These are phyloP conservation scores for Nebria salina DNA, from an alignment of 2,888 invertebrate species.

Conservation along the genomic window DNA sequence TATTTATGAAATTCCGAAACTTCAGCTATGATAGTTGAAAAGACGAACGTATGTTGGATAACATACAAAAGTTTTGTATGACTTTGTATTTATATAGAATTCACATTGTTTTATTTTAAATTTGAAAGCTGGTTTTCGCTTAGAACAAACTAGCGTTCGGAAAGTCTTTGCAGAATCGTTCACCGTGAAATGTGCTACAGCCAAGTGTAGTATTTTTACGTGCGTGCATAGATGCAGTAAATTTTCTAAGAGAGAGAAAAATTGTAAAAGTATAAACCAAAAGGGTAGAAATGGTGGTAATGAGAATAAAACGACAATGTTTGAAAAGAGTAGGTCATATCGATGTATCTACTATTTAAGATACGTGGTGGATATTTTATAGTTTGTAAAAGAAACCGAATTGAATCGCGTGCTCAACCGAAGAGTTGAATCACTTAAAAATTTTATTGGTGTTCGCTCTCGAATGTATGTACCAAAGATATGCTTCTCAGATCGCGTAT, in stretches of 20 bases:
- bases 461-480: background rate
- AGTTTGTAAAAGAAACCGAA: background rate
- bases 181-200: slow-evolving; percentile 16
- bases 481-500: background rate
- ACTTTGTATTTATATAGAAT: slow-evolving; percentile 3
- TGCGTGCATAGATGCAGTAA: background rate
- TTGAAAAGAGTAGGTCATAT: background rate
- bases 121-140: background rate
- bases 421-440: background rate
- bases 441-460: background rate
- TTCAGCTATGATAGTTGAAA: background rate
- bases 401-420: background rate
- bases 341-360: background rate
- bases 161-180: slow-evolving; percentile 9
- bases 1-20: too few relatives aligned
- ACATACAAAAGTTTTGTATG: background rate
- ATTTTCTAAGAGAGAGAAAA: background rate
- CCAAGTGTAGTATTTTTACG: background rate
- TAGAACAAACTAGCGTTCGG: slow-evolving; percentile 5
- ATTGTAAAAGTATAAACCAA: background rate
- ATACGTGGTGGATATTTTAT: background rate
- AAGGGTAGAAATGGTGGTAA: background rate
- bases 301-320: background rate
- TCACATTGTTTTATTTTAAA: background rate
- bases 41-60: background rate